Base-by-base conservation (phyloP, 2,888 invertebrate species). In the Argyresthia albistria region DNA sequence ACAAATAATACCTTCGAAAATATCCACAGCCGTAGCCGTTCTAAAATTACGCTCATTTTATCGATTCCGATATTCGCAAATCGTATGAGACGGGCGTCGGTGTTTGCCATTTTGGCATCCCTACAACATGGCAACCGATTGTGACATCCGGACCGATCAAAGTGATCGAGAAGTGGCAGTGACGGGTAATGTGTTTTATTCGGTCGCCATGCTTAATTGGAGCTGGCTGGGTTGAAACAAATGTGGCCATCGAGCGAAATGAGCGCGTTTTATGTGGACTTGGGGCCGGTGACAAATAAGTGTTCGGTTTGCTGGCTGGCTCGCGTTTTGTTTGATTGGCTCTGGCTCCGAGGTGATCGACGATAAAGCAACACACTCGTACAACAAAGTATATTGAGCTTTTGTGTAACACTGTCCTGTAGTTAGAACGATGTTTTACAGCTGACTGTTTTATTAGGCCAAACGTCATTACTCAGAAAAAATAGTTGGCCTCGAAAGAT, bases 111-210 rank as follows among this genome's bases (percentile, higher is more conserved):
- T 39, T 39, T 3, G n/a, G 2, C 8, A 8, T 39, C 39, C 4
- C n/a, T 8, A 39, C 10, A n/a, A 39, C 12, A 15, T 39, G 49
- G 73, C 70, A 69, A 73, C 65, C 70, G 70, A 76, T 75, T 76
- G 73, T 69, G 82, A 81, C 82, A 79, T 76, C 78, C 80, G 78
- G 73, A 66, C 45, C 73, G 81, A 82, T 83, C 81, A 83, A 82
- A 83, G 81, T 76, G 76, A 82, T 80, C 68, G 76, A 66, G 68
- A 72, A 70, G 66, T 67, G 62, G 65, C 67, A 70, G 59, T 64
- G 69, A 66, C 69, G 63, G 63, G 59, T 58, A 60, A 54, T 57
- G 57, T 66, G 67, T 66, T 78, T 80, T 77, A 77, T 75, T 25
- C 12, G 43, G 12, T 14, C 35, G 25, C 43, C 25, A 35, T 51